Evolutionary conservation across 2,113 vertebrate species (phyloP), one percentile per base, ranked within the genome.

Genomic region (Glaucomys volans): DNA sequence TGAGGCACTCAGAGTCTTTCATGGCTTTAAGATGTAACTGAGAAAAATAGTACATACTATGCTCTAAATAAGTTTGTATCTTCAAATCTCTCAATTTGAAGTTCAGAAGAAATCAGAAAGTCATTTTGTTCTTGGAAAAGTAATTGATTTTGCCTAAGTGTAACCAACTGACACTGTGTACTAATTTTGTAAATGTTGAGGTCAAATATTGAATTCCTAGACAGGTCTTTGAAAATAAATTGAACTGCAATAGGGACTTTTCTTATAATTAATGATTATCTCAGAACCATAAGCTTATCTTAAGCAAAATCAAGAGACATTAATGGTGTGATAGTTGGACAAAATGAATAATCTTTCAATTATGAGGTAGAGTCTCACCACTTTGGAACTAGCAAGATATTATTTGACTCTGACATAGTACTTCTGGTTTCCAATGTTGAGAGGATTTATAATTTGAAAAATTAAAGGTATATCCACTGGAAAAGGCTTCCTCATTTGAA

Each of bases 41-140:
- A 82, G 50, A 75, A 87, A 64, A 91, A 75, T 28, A 59, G 11
- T 59, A 84, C 10, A 69, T 37, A 47, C 12, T 50, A n/a, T 40
- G 26, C 28, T 79, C 82, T 87, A 75, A 95, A 87, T 95, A 90
- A 76, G 14, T 28, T 28, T 37, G 11, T 44, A 62, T 59, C 91
- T 80, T 52, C 81, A 72, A 59, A 72, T 94, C 84, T 91, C 71
- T 87, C 84, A 83, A 74, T 84, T 66, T 75, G 47, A 20, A 44
- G 35, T 89, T 89, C 72, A 89, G 79, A 85, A 52, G 64, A 62
- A n/a, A 82, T 69, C 12, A 6, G 57, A 50, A 77, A 80, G 40
- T 32, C 24, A 72, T 79, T 87, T 93, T 93, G 32, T 76, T 79
- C 76, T 79, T 67, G 71, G 62, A 66, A 93, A 79, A 87, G 54